Conservation (phyloP, 2,888 invertebrate genomes). For the Lycia hirtaria region DNA sequence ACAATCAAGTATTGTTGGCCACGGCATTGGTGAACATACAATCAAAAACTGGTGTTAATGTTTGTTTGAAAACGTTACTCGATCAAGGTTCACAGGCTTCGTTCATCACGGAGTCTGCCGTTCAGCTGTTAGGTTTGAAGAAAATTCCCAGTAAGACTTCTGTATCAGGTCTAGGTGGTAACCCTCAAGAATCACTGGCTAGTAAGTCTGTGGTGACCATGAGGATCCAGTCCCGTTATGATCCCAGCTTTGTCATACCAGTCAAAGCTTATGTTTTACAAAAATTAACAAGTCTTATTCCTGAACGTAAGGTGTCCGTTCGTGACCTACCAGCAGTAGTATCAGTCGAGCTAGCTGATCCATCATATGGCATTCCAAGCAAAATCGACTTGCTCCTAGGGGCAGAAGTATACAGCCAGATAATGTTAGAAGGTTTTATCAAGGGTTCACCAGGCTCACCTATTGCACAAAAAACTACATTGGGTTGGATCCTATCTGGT, state of each 20-base stretch:
- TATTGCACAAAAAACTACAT: neutral
- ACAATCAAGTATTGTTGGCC: too few species aligned
- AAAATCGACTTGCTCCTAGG: neutral
- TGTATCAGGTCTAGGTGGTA: slow-evolving; percentile 3
- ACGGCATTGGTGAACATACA: too few species aligned
- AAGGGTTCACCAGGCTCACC: neutral
- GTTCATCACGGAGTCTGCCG: neutral
- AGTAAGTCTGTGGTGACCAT: neutral
- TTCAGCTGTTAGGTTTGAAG: neutral
- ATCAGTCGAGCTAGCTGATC: neutral
- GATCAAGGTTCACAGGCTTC: neutral
- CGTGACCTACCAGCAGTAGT: neutral
- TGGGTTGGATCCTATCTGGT: neutral
- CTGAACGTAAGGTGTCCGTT: neutral
- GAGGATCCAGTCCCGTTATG: neutral
- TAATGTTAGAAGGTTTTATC: neutral
- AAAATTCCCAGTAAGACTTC: neutral
- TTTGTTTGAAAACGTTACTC: neutral
- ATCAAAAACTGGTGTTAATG: too few species aligned
- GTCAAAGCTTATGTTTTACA: neutral
- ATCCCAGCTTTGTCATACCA: neutral
- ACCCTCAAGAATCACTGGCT: neutral
- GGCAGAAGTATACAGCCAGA: neutral
- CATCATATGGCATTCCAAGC: neutral
- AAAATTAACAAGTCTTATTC: neutral